These are phyloP conservation scores for Brenthis hecate DNA, from an alignment of 2,888 invertebrate species.

Conservation along the genomic window DNA sequence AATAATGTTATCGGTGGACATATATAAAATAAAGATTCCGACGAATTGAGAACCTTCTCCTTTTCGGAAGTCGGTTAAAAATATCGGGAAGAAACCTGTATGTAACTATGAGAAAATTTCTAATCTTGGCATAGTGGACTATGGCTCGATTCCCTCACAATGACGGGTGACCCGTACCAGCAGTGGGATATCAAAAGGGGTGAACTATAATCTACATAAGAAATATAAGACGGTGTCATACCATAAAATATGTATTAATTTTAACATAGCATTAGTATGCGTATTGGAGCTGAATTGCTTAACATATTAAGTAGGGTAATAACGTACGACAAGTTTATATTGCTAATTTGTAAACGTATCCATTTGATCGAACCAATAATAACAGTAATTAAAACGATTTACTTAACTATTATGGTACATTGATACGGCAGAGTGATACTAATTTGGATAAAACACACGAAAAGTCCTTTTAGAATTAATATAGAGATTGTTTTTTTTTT, in stretches of 20 bases:
- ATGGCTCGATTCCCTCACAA: no score
- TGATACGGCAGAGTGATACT: not conserved
- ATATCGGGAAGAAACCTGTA: no score
- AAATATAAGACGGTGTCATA: not conserved
- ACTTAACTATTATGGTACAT: not conserved
- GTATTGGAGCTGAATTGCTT: constrained; percentile 20
- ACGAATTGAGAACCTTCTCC: no score
- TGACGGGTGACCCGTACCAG: no score
- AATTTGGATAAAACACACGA: not conserved
- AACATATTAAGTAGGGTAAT: constrained; percentile 22
- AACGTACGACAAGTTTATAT: constrained; percentile 19
- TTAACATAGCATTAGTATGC: constrained; percentile 15
- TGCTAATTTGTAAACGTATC: constrained; percentile 24
- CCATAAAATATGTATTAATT: constrained; percentile 10
- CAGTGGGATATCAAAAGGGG: not conserved
- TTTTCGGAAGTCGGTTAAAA: no score
- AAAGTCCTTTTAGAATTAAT: no score
- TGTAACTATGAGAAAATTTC: no score
- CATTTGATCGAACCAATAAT: constrained; percentile 26
- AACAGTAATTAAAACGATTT: constrained; percentile 5
- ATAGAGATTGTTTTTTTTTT: no score
- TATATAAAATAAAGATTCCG: no score
- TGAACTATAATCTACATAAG: no score
- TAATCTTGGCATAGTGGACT: no score
- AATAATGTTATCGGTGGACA: no score